These are phyloP conservation scores for Sebastes elongatus DNA, from an alignment of 2,797 vertebrate species.

Conservation along the genomic window DNA sequence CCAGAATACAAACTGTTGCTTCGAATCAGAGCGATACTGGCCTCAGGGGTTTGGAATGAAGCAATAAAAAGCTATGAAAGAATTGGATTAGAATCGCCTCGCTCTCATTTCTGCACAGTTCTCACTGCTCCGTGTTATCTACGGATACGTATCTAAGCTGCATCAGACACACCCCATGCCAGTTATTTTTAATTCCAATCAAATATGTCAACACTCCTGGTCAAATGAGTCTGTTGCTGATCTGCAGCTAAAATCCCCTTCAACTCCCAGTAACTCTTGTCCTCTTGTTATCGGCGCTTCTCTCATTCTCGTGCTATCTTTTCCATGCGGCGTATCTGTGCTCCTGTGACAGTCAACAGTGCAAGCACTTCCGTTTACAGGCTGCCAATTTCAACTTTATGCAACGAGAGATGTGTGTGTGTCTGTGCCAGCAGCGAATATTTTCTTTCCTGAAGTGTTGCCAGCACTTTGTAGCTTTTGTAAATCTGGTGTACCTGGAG, in stretches of 20 bases:
- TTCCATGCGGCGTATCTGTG: conserved; percentile 15
- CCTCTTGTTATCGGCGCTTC: conserved; percentile 44
- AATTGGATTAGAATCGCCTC: conserved; percentile 46
- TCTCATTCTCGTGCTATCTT: conserved; percentile 50
- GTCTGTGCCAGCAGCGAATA: conserved; percentile 13
- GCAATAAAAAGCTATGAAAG: conserved; percentile 59
- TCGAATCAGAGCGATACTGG: conserved; percentile 51
- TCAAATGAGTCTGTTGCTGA: conserved; percentile 30
- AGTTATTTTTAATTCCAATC: conserved; percentile 36
- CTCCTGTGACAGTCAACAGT: conserved; percentile 49
- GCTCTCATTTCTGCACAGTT: conserved; percentile 14
- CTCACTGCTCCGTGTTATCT: conserved; percentile 28
- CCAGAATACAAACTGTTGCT: conserved; percentile 61
- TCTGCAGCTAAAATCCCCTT: conserved; percentile 17
- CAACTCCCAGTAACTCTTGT: conserved; percentile 6
- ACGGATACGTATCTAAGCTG: conserved; percentile 17
- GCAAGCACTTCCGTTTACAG: conserved; percentile 42
- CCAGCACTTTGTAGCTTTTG: conserved; percentile 31
- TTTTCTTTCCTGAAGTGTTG: conserved; percentile 25
- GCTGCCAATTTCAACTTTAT: conserved; percentile 40
- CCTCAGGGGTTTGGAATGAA: conserved; percentile 58
- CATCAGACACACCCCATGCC: conserved; percentile 9
- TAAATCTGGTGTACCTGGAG: conserved; percentile 21
- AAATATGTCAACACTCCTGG: conserved; percentile 5
- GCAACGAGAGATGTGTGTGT: conserved; percentile 20